These are phyloP conservation scores for Nipponacmea schrenckii DNA, from an alignment of 2,888 invertebrate species.

Conservation along the genomic window DNA sequence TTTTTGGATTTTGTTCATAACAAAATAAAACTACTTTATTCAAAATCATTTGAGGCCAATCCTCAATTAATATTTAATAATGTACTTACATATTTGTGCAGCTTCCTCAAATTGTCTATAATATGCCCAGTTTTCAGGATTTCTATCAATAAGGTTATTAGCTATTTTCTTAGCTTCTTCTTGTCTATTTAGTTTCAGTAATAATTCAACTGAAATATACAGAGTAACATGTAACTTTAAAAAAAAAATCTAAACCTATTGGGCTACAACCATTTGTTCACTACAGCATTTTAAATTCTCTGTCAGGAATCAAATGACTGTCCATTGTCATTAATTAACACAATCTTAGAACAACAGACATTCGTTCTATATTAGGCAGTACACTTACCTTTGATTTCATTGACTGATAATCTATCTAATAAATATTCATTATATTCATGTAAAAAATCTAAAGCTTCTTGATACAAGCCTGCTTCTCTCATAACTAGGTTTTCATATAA, in stretches of 20 bases:
- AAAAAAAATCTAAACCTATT: not conserved
- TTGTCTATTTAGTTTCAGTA: slow-evolving; percentile 70
- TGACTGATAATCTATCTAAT: slow-evolving; percentile 90
- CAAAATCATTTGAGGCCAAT: too few relatives aligned
- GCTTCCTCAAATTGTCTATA: slow-evolving; percentile 90
- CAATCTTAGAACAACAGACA: too few relatives aligned
- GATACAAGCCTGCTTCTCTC: slow-evolving; percentile 87
- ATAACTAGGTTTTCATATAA: slow-evolving; percentile 97
- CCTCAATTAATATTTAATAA: too few relatives aligned
- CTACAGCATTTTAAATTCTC: too few relatives aligned
- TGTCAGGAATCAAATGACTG: too few relatives aligned
- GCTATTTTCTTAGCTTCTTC: slow-evolving; percentile 84
- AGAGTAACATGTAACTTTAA: not conserved
- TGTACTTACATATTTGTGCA: slow-evolving; percentile 74
- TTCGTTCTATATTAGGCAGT: too few relatives aligned
- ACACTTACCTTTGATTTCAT: slow-evolving; percentile 86
- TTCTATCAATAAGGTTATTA: slow-evolving; percentile 84
- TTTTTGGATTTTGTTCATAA: too few relatives aligned
- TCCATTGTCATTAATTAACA: too few relatives aligned
- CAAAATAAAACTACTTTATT: too few relatives aligned
- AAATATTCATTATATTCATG: slow-evolving; percentile 89
- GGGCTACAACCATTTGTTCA: not conserved
- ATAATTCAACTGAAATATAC: slow-evolving; percentile 67
- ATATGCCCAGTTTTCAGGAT: slow-evolving; percentile 96
- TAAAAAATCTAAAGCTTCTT: slow-evolving; percentile 87